A percentile compares a stretch with the other conserved stretches of the same genome.
Evolutionary conservation across 2,888 invertebrate species (phyloP).

Genomic region (Hanleya hanleyi): DNA sequence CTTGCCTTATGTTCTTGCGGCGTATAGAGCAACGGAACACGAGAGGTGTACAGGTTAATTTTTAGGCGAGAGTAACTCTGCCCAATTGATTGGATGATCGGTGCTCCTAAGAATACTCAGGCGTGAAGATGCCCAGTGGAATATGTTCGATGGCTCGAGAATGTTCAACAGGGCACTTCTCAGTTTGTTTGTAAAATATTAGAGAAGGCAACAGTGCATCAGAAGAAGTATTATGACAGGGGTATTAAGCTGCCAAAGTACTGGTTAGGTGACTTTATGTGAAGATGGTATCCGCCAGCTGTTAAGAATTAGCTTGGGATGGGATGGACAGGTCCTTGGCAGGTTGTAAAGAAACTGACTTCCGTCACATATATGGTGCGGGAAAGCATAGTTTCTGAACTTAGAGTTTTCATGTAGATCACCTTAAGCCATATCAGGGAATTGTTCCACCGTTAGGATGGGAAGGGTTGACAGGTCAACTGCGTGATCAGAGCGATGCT

Average conservation of each 20-base stretch:
- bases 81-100: background rate
- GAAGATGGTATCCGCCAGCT: constrained; percentile 27
- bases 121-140: background rate
- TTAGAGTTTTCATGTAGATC: constrained; percentile 19
- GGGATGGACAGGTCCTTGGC: constrained; percentile 30
- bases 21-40: background rate
- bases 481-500: too few relatives aligned
- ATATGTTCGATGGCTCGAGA: constrained; percentile 21
- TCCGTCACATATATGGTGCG: constrained; percentile 17
- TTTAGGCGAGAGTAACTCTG: background rate
- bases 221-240: constrained; percentile 22
- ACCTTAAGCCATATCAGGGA: constrained; percentile 21
- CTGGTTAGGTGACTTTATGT: constrained; percentile 18
- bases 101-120: background rate
- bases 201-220: background rate
- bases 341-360: constrained; percentile 11
- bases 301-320: constrained; percentile 17
- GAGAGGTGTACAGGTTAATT: background rate
- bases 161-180: background rate
- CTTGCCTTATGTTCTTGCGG: background rate
- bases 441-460: too few relatives aligned
- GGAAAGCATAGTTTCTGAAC: background rate
- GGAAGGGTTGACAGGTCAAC: too few relatives aligned
- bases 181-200: constrained; percentile 9
- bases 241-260: constrained; percentile 11